phyloP scores from a whole-genome alignment of 2,113 vertebrate species.

The Condylura cristata region DNA sequence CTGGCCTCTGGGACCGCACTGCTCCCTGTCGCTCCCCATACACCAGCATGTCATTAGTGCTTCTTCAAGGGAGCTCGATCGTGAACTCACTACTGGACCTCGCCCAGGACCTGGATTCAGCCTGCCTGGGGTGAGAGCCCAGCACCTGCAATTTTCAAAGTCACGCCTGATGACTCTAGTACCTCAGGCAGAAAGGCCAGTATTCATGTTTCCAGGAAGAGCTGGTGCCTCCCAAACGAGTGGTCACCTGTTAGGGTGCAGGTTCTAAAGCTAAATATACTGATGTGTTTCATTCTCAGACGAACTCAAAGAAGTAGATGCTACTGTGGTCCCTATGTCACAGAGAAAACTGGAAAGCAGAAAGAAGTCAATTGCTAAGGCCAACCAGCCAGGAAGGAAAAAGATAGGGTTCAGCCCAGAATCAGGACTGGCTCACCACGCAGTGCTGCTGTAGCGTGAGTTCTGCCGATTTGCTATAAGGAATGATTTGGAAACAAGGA shows the following conservation, averaged over 20 bases:
- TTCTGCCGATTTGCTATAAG: neutral
- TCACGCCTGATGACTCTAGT: neutral
- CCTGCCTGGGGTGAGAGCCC: neutral
- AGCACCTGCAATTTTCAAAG: neutral
- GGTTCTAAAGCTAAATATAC: neutral
- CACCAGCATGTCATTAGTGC: too few relatives aligned
- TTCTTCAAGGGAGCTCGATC: neutral
- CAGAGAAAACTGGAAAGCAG: neutral
- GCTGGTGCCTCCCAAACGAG: neutral
- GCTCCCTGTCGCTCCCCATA: too few relatives aligned
- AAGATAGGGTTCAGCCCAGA: neutral
- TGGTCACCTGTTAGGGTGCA: rapidly evolving
- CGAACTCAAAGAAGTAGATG: neutral
- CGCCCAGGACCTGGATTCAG: neutral
- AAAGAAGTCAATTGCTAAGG: neutral
- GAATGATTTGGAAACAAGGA: neutral
- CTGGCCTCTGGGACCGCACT: rapidly evolving
- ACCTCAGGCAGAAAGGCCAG: neutral
- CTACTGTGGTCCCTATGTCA: neutral
- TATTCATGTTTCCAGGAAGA: neutral
- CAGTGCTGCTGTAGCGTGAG: neutral
- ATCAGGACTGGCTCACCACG: neutral
- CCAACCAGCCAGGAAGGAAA: neutral
- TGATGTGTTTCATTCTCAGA: neutral
- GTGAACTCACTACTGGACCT: neutral